Conservation (phyloP, 2,113 vertebrate genomes). For the Ictalurus furcatus region DNA sequence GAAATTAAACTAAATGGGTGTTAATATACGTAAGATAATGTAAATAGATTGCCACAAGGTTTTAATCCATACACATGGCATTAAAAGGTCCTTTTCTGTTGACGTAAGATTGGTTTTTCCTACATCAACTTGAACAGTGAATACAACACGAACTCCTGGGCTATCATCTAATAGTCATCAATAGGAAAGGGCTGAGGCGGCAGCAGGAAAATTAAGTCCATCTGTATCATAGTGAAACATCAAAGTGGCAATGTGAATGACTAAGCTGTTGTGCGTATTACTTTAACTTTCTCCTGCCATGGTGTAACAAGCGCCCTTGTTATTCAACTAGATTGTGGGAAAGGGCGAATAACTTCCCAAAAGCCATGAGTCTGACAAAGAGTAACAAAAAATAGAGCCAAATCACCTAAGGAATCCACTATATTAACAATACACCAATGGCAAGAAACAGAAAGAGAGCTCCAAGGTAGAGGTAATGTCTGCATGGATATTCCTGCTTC, state of each 20-base stretch:
- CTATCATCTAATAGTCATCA: slow-evolving; percentile 39
- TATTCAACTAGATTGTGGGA: slow-evolving; percentile 40
- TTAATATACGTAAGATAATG: neutral
- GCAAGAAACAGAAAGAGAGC: neutral
- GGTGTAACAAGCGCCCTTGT: slow-evolving; percentile 38
- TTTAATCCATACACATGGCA: neutral
- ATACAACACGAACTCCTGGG: slow-evolving; percentile 30
- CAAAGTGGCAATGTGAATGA: slow-evolving; percentile 42
- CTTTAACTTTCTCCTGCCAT: slow-evolving; percentile 51
- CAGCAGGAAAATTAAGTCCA: slow-evolving; percentile 46
- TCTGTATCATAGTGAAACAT: slow-evolving; percentile 40
- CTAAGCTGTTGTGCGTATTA: slow-evolving; percentile 28
- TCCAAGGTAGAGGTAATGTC: neutral
- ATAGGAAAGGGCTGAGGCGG: slow-evolving; percentile 40
- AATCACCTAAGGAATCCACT: neutral
- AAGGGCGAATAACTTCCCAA: slow-evolving; percentile 42
- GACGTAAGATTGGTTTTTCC: neutral
- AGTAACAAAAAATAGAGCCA: slow-evolving; percentile 23
- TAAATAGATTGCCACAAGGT: neutral
- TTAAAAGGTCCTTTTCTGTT: neutral
- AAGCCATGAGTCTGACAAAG: slow-evolving; percentile 35
- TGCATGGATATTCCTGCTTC: neutral
- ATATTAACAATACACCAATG: neutral
- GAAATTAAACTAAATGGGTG: neutral
- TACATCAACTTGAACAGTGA: slow-evolving; percentile 4